phyloP scores from a whole-genome alignment of 2,888 invertebrate genomes.

The Fragum whitleyi region DNA sequence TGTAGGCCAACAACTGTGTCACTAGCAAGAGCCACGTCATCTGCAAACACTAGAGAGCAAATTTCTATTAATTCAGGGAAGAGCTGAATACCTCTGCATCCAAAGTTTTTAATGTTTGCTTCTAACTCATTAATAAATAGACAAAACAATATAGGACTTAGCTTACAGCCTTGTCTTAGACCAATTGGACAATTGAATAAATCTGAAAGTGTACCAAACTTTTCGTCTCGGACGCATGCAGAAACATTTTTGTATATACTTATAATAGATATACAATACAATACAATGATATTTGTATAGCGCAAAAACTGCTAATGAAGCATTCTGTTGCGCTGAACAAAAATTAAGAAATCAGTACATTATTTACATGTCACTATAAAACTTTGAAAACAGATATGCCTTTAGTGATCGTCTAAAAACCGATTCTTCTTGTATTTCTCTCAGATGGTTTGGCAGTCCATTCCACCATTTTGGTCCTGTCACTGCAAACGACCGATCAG shows the following conservation, averaged over 20 bases:
- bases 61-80: constrained; percentile 30
- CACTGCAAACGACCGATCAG: no score
- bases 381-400: no score
- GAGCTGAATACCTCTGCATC: constrained; percentile 35
- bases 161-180: constrained; percentile 35
- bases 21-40: constrained; percentile 48
- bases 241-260: constrained; percentile 25
- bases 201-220: neutral
- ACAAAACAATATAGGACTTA: constrained; percentile 36
- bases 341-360: no score
- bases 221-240: constrained; percentile 29
- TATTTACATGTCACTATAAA: no score
- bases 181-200: constrained; percentile 37
- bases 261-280: no score
- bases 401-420: no score
- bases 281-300: no score
- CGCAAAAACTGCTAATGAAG: no score
- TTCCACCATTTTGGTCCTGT: no score
- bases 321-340: no score
- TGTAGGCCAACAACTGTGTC: constrained; percentile 51
- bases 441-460: no score
- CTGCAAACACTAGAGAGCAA: constrained; percentile 50
- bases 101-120: neutral
- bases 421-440: no score
- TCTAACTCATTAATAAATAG: constrained; percentile 33